A percentile compares a stretch with the other conserved stretches of the same genome.
Evolutionary conservation across 2,888 invertebrate genomes (phyloP).

Genomic region (Nemurella pictetii): DNA sequence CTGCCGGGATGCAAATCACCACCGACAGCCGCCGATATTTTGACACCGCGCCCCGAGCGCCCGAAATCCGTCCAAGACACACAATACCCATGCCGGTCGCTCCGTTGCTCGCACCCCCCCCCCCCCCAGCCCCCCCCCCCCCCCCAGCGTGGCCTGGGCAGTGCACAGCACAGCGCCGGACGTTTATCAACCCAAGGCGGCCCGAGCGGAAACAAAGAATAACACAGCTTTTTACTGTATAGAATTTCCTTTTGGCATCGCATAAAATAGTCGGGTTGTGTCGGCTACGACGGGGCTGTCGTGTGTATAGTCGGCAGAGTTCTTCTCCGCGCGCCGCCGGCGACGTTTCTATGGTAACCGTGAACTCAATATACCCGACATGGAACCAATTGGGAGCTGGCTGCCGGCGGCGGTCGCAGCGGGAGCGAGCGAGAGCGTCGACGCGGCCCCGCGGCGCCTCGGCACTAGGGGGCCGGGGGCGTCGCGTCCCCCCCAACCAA

Average conservation of each 20-base stretch:
- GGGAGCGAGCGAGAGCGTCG: slow-evolving; percentile 29
- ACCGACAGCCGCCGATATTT: too few species aligned
- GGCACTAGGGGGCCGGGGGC: slow-evolving; percentile 32
- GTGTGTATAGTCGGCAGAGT: too few species aligned
- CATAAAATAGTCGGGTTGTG: neutral
- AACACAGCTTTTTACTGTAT: slow-evolving; percentile 27
- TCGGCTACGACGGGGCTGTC: neutral
- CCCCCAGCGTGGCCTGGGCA: neutral
- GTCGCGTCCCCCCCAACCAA: slow-evolving; percentile 6
- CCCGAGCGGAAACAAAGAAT: slow-evolving; percentile 26
- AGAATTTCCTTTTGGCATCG: slow-evolving; percentile 19
- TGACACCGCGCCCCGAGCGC: too few species aligned
- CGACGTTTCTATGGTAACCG: slow-evolving; percentile 43
- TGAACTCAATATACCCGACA: slow-evolving; percentile 45
- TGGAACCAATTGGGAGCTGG: slow-evolving; percentile 45
- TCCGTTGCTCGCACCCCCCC: too few species aligned
- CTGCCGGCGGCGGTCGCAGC: slow-evolving; percentile 33
- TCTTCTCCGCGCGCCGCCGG: neutral
- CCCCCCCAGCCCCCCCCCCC: too few species aligned
- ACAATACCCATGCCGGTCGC: neutral
- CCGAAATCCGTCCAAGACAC: neutral
- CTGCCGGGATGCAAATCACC: too few species aligned
- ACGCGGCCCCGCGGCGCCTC: slow-evolving; percentile 26
- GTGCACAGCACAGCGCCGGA: slow-evolving; percentile 14
- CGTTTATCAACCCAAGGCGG: slow-evolving; percentile 26